phyloP scores from a whole-genome alignment of 2,113 vertebrate species.

The Psilopsiagon aymara region DNA sequence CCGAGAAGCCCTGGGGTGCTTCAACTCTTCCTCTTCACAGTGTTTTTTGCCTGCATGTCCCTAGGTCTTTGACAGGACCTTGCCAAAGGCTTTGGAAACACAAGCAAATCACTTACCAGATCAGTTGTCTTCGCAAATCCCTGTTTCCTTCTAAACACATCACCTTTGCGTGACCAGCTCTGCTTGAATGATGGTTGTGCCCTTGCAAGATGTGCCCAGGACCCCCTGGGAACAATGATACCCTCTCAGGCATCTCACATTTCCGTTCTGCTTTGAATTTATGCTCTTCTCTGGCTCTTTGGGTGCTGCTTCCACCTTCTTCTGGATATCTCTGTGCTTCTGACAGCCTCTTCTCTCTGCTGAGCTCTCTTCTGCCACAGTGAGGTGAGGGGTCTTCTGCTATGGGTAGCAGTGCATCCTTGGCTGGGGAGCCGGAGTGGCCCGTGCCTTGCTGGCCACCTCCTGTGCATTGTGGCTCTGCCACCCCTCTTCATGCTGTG shows the following conservation, averaged over 20 bases:
- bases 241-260: background rate
- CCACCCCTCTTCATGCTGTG: background rate
- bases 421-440: background rate
- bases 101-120: background rate
- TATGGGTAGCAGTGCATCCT: background rate
- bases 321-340: slow-evolving; percentile 1
- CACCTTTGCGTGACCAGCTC: background rate
- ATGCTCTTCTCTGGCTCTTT: slow-evolving; percentile 14
- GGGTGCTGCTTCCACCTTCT: background rate
- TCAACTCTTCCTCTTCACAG: background rate
- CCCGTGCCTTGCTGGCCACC: fast-evolving
- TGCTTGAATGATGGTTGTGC: background rate
- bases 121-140: background rate
- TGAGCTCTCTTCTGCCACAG: background rate
- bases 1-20: background rate
- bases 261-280: slow-evolving; percentile 40
- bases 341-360: background rate
- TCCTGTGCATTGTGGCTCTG: background rate
- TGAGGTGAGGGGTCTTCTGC: background rate
- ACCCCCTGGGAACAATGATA: fast-evolving
- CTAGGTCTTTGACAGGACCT: background rate
- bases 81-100: background rate
- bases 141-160: background rate
- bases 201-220: background rate
- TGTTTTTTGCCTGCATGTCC: background rate